These are phyloP conservation scores for Zeuzera pyrina DNA, from an alignment of 2,888 invertebrate species.

Conservation along the genomic window DNA sequence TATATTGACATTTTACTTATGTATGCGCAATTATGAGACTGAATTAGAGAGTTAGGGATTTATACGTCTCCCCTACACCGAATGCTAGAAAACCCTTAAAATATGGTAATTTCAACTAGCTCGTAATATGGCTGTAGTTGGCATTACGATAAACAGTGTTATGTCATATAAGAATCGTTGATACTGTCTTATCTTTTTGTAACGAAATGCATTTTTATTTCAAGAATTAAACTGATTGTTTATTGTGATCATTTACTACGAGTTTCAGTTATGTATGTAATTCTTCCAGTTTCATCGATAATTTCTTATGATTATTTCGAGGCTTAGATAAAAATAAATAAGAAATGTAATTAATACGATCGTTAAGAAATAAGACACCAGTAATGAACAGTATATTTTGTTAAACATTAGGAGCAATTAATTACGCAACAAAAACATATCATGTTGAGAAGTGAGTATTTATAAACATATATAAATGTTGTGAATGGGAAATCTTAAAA, in stretches of 20 bases:
- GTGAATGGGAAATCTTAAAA: constrained; percentile 21
- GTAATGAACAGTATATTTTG: constrained; percentile 11
- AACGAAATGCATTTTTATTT: too few species aligned
- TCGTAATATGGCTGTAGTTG: background rate
- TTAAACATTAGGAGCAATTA: constrained; percentile 17
- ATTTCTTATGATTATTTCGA: too few species aligned
- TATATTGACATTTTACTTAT: constrained; percentile 41
- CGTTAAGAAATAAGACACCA: background rate
- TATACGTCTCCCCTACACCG: constrained; percentile 14
- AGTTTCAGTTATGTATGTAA: too few species aligned
- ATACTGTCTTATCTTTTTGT: too few species aligned
- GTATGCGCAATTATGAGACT: constrained; percentile 68
- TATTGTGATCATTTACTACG: too few species aligned
- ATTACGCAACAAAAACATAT: constrained; percentile 65
- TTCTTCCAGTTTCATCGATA: too few species aligned
- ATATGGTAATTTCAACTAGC: background rate
- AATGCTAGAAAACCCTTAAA: constrained; percentile 1
- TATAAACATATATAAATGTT: constrained; percentile 49
- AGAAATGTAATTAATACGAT: too few species aligned
- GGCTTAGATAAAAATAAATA: too few species aligned
- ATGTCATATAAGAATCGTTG: too few species aligned
- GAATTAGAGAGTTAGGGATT: constrained; percentile 56
- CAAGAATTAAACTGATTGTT: too few species aligned
- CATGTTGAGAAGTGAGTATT: constrained; percentile 58
- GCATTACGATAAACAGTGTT: too few species aligned